Conservation (phyloP, 2,888 invertebrate genomes). For the Agrochola litura region DNA sequence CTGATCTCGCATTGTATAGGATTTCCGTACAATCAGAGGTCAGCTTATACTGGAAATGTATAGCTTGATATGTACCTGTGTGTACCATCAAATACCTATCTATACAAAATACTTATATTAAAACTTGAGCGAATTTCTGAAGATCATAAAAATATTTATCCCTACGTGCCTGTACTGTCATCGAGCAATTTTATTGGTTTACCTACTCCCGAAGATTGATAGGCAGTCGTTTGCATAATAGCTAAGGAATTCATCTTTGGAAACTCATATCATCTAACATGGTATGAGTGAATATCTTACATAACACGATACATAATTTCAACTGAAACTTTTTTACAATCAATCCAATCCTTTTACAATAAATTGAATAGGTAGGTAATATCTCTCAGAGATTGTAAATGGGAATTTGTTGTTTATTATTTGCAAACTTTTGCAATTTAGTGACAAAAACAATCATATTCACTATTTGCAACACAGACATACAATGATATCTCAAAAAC, state of each 20-base stretch:
- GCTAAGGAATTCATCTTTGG: conserved; percentile 4
- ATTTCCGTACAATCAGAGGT: no score
- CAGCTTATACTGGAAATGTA: no score
- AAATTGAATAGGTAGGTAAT: not conserved
- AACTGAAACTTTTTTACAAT: not conserved
- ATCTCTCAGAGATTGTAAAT: not conserved
- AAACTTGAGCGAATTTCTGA: conserved; percentile 22
- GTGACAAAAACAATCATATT: not conserved
- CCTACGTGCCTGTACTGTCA: conserved; percentile 18
- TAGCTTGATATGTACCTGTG: no score
- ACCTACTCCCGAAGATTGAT: conserved; percentile 52
- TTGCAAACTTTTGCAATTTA: not conserved
- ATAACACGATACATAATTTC: not conserved
- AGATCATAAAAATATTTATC: conserved; percentile 46
- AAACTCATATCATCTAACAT: conserved; percentile 7
- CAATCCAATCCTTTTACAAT: not conserved
- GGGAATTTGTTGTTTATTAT: not conserved
- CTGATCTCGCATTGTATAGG: no score
- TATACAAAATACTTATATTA: not conserved
- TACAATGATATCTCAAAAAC: not conserved
- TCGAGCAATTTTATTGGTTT: conserved; percentile 40
- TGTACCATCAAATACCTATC: not conserved
- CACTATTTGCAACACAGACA: no score
- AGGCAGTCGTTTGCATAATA: conserved; percentile 29
- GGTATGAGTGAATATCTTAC: not conserved